Conservation (phyloP, 1,140 invertebrate species). For the Lanistes nyassanus region DNA sequence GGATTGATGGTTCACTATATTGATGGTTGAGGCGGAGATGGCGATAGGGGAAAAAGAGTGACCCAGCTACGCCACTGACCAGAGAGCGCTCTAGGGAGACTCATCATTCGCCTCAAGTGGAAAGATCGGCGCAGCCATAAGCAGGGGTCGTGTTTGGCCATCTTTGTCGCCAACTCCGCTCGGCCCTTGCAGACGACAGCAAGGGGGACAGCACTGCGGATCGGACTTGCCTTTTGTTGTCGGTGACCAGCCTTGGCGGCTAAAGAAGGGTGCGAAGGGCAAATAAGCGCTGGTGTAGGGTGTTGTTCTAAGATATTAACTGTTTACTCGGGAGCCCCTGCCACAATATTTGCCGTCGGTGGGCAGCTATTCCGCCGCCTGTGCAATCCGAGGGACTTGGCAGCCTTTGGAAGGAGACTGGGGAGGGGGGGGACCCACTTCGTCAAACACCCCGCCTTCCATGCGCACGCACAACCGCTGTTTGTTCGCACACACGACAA, state of each 20-base stretch:
- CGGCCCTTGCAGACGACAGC: neutral
- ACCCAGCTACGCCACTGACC: no score
- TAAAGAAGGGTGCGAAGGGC: slow-evolving; percentile 28
- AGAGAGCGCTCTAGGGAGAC: no score
- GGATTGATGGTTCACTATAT: no score
- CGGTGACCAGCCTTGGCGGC: neutral
- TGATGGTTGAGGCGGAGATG: no score
- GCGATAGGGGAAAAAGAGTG: no score
- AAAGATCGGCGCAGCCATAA: neutral
- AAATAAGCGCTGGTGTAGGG: slow-evolving; percentile 29
- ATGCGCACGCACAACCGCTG: slow-evolving; percentile 21
- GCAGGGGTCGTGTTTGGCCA: neutral
- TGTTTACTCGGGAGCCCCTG: slow-evolving; percentile 29
- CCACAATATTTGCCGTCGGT: slow-evolving; percentile 32
- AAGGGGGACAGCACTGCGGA: neutral
- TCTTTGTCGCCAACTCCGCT: neutral
- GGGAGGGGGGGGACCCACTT: slow-evolving; percentile 13
- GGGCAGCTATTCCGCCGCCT: slow-evolving; percentile 22
- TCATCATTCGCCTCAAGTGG: neutral
- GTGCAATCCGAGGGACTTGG: slow-evolving; percentile 1
- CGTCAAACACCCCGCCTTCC: slow-evolving; percentile 18
- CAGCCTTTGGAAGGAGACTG: neutral
- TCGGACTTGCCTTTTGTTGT: neutral
- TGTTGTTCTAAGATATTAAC: slow-evolving; percentile 39
- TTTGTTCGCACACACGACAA: slow-evolving; percentile 26